Evolutionary conservation across 2,888 invertebrate genomes (phyloP).

Genomic region (Papilio protenor): DNA sequence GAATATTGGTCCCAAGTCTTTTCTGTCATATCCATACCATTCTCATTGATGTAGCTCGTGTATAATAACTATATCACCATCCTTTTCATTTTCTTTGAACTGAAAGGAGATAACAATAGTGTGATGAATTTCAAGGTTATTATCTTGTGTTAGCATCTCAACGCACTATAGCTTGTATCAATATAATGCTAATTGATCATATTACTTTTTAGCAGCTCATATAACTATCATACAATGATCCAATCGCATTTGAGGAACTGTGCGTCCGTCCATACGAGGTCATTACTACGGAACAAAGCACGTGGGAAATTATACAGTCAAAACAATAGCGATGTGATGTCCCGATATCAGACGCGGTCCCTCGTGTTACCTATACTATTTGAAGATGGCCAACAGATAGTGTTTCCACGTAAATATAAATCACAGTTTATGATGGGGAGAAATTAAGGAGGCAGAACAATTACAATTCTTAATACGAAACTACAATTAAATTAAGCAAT

Average conservation of each 20-base stretch:
- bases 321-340: constrained; percentile 60
- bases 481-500: background rate
- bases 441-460: constrained; percentile 26
- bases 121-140: too few relatives aligned
- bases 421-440: constrained; percentile 28
- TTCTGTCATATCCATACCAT: too few relatives aligned
- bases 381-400: constrained; percentile 42
- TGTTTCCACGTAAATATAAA: constrained; percentile 38
- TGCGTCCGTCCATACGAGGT: constrained; percentile 56
- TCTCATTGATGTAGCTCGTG: too few relatives aligned
- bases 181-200: background rate
- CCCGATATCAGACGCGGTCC: constrained; percentile 41
- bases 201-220: background rate
- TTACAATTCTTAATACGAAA: background rate
- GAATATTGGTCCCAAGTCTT: too few relatives aligned
- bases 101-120: too few relatives aligned
- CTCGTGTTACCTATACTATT: constrained; percentile 38
- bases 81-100: too few relatives aligned
- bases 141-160: background rate
- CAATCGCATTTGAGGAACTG: constrained; percentile 29
- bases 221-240: constrained; percentile 21
- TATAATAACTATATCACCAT: too few relatives aligned
- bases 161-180: background rate
- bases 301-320: constrained; percentile 66
- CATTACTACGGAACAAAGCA: constrained; percentile 65